Evolutionary conservation across 2,113 vertebrate species (phyloP).

Genomic region (Mystacornis crossleyi): DNA sequence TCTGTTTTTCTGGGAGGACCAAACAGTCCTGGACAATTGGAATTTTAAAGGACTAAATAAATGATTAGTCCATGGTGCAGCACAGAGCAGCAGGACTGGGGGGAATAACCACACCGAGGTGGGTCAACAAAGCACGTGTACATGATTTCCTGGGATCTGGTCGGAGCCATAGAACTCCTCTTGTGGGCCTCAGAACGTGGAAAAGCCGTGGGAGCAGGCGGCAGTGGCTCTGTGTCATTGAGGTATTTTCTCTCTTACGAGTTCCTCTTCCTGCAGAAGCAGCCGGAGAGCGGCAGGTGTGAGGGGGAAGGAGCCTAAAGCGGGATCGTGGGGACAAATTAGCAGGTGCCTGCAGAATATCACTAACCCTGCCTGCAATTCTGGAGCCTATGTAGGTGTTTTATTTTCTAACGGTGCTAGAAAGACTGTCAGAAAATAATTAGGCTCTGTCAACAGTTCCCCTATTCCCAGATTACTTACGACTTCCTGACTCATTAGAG

Average conservation of each 20-base stretch:
- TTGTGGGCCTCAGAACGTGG: background rate
- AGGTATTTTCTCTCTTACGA: background rate
- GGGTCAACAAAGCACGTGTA: background rate
- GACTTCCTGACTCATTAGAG: slow-evolving; percentile 62
- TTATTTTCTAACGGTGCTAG: slow-evolving; percentile 51
- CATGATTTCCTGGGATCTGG: background rate
- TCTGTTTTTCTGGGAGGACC: fast-evolving
- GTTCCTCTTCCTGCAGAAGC: background rate
- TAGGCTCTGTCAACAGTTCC: slow-evolving; percentile 59
- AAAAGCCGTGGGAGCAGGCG: background rate
- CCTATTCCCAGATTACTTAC: slow-evolving; percentile 19
- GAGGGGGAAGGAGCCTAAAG: slow-evolving; percentile 52
- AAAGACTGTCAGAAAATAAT: slow-evolving; percentile 63
- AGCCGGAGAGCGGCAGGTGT: slow-evolving; percentile 38
- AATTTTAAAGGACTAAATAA: background rate
- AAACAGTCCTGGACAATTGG: background rate
- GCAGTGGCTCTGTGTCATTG: background rate
- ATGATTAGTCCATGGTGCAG: background rate
- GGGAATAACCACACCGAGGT: fast-evolving
- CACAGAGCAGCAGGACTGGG: background rate
- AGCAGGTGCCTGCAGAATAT: slow-evolving; percentile 9
- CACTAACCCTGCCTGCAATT: background rate
- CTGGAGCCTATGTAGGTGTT: background rate
- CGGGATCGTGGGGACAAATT: background rate
- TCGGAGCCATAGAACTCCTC: background rate